phyloP scores from a whole-genome alignment of 1,140 invertebrate genomes.

The Megalopta genalis region DNA sequence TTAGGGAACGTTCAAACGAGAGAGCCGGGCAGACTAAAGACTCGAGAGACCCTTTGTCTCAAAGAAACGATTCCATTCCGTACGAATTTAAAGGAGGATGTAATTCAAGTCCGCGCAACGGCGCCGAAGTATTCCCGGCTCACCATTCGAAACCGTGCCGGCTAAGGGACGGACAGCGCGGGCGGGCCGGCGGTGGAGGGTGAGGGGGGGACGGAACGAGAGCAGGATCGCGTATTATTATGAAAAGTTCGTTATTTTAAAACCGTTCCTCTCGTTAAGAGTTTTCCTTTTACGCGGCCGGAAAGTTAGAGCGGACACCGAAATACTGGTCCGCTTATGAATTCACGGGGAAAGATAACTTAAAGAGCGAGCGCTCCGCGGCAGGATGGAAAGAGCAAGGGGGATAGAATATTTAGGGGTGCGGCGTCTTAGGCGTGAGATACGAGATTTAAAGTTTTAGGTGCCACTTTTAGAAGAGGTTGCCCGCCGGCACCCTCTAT shows the following conservation, averaged over 20 bases:
- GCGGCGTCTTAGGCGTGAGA: conserved; percentile 45
- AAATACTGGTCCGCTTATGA: conserved; percentile 27
- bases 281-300: conserved; percentile 7
- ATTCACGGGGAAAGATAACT: conserved; percentile 28
- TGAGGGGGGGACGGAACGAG: background rate
- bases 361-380: background rate
- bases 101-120: background rate
- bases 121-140: background rate
- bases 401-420: conserved; percentile 41
- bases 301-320: conserved; percentile 31
- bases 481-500: conserved; percentile 45
- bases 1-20: background rate
- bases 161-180: too few species aligned
- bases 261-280: conserved; percentile 14
- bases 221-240: background rate
- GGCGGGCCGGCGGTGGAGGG: background rate
- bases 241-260: conserved; percentile 24
- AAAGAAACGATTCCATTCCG: background rate
- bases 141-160: background rate
- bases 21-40: background rate
- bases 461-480: conserved; percentile 45
- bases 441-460: conserved; percentile 66
- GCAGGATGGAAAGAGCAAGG: background rate
- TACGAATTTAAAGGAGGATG: conserved; percentile 19
- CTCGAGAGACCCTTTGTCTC: background rate